These are phyloP conservation scores for Propsilocerus akamusi DNA, from an alignment of 1,140 invertebrate species.

Conservation along the genomic window DNA sequence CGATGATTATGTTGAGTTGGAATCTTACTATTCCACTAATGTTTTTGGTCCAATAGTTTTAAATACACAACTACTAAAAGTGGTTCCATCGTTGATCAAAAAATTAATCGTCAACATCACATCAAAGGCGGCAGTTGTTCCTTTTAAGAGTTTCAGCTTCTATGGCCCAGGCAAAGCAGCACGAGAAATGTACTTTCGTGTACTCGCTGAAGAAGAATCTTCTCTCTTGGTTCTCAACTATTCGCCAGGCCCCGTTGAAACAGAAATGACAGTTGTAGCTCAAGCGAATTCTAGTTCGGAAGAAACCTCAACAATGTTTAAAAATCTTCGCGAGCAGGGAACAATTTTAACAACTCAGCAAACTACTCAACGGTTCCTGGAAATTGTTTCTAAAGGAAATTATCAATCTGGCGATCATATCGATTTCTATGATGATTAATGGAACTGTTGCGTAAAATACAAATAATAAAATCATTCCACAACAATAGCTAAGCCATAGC, in stretches of 20 bases:
- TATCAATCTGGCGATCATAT: conserved; percentile 70
- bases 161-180: conserved; percentile 80
- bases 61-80: conserved; percentile 54
- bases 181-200: conserved; percentile 80
- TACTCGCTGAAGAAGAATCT: conserved; percentile 51
- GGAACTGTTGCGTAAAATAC: not conserved
- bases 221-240: conserved; percentile 69
- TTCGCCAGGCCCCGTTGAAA: conserved; percentile 83
- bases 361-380: conserved; percentile 54
- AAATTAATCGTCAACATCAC: conserved; percentile 69
- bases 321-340: conserved; percentile 31
- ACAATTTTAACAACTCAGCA: conserved; percentile 52
- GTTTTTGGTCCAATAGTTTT: conserved; percentile 56
- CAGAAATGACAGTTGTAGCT: conserved; percentile 66
- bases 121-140: conserved; percentile 59
- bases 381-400: conserved; percentile 45
- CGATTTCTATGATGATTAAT: conserved; percentile 60
- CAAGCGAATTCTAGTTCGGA: conserved; percentile 34
- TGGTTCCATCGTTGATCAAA: conserved; percentile 25
- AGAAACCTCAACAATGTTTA: conserved; percentile 39
- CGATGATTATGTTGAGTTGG: conserved; percentile 35
- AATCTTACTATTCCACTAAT: conserved; percentile 58
- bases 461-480: not conserved
- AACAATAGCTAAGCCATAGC: not conserved
- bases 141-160: conserved; percentile 53